These are phyloP conservation scores for Timema cristinae DNA, from an alignment of 2,888 invertebrate genomes.

Conservation along the genomic window DNA sequence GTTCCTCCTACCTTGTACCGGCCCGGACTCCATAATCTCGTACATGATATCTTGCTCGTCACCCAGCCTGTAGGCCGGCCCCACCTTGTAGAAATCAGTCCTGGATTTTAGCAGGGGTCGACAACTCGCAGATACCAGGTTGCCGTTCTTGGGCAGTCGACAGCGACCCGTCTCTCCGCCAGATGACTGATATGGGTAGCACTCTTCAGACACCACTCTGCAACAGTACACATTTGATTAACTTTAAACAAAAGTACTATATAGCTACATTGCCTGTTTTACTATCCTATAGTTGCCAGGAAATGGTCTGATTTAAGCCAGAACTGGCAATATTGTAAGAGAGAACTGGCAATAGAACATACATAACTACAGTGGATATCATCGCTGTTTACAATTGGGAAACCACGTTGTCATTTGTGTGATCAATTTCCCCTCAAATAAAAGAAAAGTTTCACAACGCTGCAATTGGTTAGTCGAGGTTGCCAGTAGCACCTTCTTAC, in stretches of 20 bases:
- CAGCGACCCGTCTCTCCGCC: conserved; percentile 60
- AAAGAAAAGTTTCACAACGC: too few relatives aligned
- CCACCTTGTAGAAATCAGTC: conserved; percentile 43
- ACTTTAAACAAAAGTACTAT: neutral
- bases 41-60: conserved; percentile 84
- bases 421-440: too few relatives aligned
- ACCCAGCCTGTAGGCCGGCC: conserved; percentile 70
- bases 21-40: conserved; percentile 86
- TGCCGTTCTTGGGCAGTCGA: conserved; percentile 51
- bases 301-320: neutral
- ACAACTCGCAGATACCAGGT: conserved; percentile 32
- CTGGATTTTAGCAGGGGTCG: conserved; percentile 22
- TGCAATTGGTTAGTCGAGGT: too few relatives aligned
- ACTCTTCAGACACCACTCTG: conserved; percentile 79
- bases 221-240: conserved; percentile 25
- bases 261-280: neutral
- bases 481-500: too few relatives aligned
- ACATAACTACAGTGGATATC: too few relatives aligned
- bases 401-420: too few relatives aligned
- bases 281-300: neutral
- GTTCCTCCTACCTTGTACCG: conserved; percentile 71
- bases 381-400: too few relatives aligned
- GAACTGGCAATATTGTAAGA: too few relatives aligned
- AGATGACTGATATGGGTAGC: conserved; percentile 71
- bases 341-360: too few relatives aligned